phyloP scores from a whole-genome alignment of 2,797 vertebrate species.

The Aldrovandia affinis region DNA sequence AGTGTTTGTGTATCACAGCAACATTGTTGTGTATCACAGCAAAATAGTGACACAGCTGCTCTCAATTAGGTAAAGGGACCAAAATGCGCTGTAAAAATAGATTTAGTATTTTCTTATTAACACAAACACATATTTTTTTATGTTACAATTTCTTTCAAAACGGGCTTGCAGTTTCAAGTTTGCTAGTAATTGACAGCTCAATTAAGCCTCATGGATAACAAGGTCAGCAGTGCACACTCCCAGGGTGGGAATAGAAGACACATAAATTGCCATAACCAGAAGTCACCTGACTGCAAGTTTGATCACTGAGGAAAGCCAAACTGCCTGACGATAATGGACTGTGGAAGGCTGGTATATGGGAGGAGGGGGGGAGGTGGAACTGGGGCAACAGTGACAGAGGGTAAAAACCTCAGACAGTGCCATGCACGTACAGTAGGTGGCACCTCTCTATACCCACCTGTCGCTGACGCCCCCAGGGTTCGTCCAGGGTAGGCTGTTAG shows the following conservation, averaged over 20 bases:
- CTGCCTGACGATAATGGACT: not conserved
- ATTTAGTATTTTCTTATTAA: too few relatives aligned
- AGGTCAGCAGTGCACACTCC: not conserved
- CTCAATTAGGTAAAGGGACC: too few relatives aligned
- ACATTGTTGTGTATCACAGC: too few relatives aligned
- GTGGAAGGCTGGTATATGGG: not conserved
- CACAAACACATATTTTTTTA: too few relatives aligned
- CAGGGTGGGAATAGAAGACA: not conserved
- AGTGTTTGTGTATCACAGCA: not conserved
- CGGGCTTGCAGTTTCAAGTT: too few relatives aligned
- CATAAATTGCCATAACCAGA: too few relatives aligned
- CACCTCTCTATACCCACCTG: constrained; percentile 83
- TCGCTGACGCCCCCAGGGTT: constrained; percentile 85
- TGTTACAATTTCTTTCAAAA: too few relatives aligned
- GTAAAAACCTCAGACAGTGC: constrained; percentile 70
- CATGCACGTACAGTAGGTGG: constrained; percentile 69
- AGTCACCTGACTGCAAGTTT: not conserved
- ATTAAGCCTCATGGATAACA: not conserved
- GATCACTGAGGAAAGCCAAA: constrained; percentile 11
- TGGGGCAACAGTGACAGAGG: constrained; percentile 3
- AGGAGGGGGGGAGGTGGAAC: constrained; percentile 44
- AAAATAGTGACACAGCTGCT: too few relatives aligned
- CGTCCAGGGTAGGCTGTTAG: constrained; percentile 94
- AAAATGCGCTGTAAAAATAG: too few relatives aligned
- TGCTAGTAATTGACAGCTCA: too few relatives aligned